Evolutionary conservation across 1,140 invertebrate species (phyloP), one percentile per base, ranked within the genome.

Genomic region (Andrena cerasifolii): DNA sequence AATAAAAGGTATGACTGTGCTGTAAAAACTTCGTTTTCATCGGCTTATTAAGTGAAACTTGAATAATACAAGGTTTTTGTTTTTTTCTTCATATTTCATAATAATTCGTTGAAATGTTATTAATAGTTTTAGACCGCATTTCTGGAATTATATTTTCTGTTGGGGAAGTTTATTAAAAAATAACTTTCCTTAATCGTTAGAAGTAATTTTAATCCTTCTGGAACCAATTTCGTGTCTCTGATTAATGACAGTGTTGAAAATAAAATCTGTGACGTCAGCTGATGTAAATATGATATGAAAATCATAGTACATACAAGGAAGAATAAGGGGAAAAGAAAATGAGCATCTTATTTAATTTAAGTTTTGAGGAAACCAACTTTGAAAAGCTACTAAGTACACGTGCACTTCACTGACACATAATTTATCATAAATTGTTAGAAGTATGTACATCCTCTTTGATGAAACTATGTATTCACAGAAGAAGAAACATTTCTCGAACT

Each of bases 1-100:
- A 80, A 81, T 84, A 85, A 84, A 80, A 80, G 31, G 31, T 62
- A 81, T 85, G 67, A 74, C 40, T 84, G 74, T 84, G 70, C 56
- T 61, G 65, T 74, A 73, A 76, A 68, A 68, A 67, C 24, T 40
- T 67, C 51, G 33, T n/a, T 83, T 77, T 76, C 26, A 45, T 68
- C 26, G n/a, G 31, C 56, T 26, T 63, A 47, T 56, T 54, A 47
- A 54, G 67, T 62, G 53, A 71, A 78, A 54, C 18, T 58, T 53
- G 31, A 62, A 40, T 10, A 61, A 47, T 53, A 12, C 40, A 51
- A 31, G 40, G 63, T 62, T 47, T 61, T 21, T 36, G 54, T 43
- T 36, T 79, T 67, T 33, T 80, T 74, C 47, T 36, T 51, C 28
- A 31, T 63, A 8, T 6, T 40, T 51, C 24, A 28, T 28, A 7